A percentile compares a stretch with the other conserved stretches of the same genome.
Evolutionary conservation across 2,888 invertebrate genomes (phyloP).

Genomic region (Celastrina argiolus): DNA sequence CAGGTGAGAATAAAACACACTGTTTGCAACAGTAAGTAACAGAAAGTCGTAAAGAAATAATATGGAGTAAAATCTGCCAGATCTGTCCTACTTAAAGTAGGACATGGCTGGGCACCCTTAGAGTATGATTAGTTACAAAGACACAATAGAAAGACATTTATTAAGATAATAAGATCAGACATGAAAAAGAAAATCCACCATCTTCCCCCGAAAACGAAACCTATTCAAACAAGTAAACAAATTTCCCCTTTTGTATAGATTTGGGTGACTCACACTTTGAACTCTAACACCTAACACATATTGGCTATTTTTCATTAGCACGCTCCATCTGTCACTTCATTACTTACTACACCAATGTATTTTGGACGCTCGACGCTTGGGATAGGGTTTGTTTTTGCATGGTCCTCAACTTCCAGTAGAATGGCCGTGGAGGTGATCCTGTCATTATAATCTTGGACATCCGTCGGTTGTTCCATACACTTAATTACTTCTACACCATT

Average conservation of each 20-base stretch:
- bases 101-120: too few species aligned
- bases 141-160: conserved; percentile 16
- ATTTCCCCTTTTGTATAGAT: conserved; percentile 56
- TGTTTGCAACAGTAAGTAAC: too few species aligned
- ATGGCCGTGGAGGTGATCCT: conserved; percentile 49
- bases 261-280: too few species aligned
- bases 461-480: conserved; percentile 48
- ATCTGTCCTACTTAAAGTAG: too few species aligned
- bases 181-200: conserved; percentile 30
- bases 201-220: conserved; percentile 47
- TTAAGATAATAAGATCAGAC: conserved; percentile 23
- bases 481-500: conserved; percentile 62
- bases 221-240: conserved; percentile 50
- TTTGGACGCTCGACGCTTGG: neutral
- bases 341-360: neutral
- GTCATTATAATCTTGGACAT: conserved; percentile 54
- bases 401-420: conserved; percentile 51
- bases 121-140: conserved; percentile 18
- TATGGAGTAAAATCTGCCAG: too few species aligned
- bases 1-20: too few species aligned
- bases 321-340: neutral
- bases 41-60: too few species aligned
- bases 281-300: conserved; percentile 38
- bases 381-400: conserved; percentile 27
- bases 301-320: neutral